Percentiles rank a stretch among this genome's conserved stretches.
Conservation (phyloP, 1,140 invertebrate species). For the Drosophila grimshawi region DNA sequence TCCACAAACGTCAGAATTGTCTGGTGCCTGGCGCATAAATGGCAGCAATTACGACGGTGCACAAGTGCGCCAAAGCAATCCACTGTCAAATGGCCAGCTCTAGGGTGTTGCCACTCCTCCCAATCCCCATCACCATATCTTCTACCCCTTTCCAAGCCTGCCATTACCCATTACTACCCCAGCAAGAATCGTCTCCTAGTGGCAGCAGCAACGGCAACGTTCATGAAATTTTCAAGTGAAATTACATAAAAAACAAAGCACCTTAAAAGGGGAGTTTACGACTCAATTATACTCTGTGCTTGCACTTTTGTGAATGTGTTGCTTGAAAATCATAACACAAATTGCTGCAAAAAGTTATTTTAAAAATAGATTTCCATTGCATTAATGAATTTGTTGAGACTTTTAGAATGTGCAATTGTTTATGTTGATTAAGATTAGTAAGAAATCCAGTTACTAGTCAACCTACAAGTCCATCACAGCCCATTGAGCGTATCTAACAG, state of each 20-base stretch:
- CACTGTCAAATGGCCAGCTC: slow-evolving; percentile 19
- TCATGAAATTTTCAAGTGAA: slow-evolving; percentile 60
- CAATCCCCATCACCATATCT: neutral
- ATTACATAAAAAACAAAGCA: slow-evolving; percentile 33
- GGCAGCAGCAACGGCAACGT: slow-evolving; percentile 26
- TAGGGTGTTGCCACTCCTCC: neutral
- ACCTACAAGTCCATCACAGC: neutral
- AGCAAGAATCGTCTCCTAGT: neutral
- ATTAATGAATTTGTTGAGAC: no score
- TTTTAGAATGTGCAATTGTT: no score
- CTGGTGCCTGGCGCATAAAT: slow-evolving; percentile 53
- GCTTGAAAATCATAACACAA: no score
- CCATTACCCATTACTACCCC: slow-evolving; percentile 6
- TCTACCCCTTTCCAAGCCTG: slow-evolving; percentile 9
- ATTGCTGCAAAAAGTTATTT: no score
- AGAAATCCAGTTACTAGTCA: neutral
- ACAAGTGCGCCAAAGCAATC: slow-evolving; percentile 38
- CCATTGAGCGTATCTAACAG: neutral
- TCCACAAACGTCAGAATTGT: neutral
- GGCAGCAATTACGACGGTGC: slow-evolving; percentile 64
- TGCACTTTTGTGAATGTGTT: no score
- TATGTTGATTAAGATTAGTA: no score
- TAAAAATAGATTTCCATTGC: no score
- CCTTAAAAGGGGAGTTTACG: neutral
- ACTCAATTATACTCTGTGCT: slow-evolving; percentile 1